Conservation (phyloP, 2,888 invertebrate genomes). For the Drosophila mimetica region DNA sequence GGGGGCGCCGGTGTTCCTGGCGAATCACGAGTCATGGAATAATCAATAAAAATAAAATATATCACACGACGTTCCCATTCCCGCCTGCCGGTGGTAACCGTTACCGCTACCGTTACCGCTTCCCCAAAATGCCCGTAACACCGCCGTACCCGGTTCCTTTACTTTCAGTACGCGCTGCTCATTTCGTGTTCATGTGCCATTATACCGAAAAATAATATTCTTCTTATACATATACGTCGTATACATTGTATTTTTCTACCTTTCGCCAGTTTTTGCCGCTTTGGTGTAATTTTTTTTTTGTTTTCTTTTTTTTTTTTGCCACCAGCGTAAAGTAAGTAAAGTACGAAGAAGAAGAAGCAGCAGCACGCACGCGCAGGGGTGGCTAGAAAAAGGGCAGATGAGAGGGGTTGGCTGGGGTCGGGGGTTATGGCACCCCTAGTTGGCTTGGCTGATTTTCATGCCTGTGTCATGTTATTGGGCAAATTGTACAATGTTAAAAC, state of each 20-base stretch:
- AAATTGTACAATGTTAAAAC: slow-evolving; percentile 68
- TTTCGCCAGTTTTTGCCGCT: slow-evolving; percentile 36
- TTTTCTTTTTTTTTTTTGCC: slow-evolving; percentile 53
- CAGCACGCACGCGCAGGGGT: slow-evolving; percentile 75
- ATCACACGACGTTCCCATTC: slow-evolving; percentile 66
- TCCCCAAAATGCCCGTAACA: slow-evolving; percentile 6
- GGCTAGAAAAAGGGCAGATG: slow-evolving; percentile 29
- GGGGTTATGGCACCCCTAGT: slow-evolving; percentile 60
- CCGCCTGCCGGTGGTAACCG: slow-evolving; percentile 11
- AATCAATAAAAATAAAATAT: slow-evolving; percentile 80
- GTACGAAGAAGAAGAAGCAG: slow-evolving; percentile 22
- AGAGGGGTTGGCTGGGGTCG: neutral
- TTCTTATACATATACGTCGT: slow-evolving; percentile 31
- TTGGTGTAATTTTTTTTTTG: slow-evolving; percentile 30
- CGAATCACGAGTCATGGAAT: slow-evolving; percentile 58
- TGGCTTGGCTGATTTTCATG: slow-evolving; percentile 54
- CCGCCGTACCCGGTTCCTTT: slow-evolving; percentile 12
- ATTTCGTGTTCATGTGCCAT: slow-evolving; percentile 78
- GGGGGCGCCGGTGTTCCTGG: slow-evolving; percentile 16
- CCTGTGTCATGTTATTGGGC: slow-evolving; percentile 74
- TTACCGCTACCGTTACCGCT: slow-evolving; percentile 22
- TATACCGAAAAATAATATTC: slow-evolving; percentile 77
- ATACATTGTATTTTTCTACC: slow-evolving; percentile 39
- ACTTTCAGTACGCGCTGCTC: slow-evolving; percentile 54
- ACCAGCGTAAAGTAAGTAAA: slow-evolving; percentile 68